Evolutionary conservation across 2,888 invertebrate genomes (phyloP).

Genomic region (Gari tellinella): DNA sequence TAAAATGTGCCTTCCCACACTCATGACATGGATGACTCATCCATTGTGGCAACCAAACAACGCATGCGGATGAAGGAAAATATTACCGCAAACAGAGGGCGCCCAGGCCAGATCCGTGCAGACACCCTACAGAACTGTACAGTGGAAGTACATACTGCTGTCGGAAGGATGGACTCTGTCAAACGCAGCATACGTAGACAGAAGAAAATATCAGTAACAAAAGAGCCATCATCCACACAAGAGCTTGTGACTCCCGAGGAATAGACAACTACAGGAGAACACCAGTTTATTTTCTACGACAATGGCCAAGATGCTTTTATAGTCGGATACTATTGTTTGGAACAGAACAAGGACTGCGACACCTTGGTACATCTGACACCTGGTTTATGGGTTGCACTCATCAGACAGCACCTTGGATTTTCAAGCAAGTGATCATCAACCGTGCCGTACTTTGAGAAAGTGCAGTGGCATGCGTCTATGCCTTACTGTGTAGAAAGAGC

Average conservation of each 20-base stretch:
- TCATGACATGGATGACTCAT: no score
- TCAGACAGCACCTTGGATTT: no score
- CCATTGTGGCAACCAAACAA: not conserved
- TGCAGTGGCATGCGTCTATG: no score
- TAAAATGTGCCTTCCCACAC: no score
- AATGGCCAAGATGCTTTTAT: no score
- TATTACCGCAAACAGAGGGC: constrained; percentile 2
- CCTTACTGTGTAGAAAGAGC: constrained; percentile 12
- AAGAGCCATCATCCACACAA: constrained; percentile 2
- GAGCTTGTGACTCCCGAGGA: constrained; percentile 6
- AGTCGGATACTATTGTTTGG: no score
- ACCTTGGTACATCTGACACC: no score
- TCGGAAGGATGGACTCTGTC: constrained; percentile 3
- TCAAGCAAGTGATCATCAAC: no score
- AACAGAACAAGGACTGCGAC: no score
- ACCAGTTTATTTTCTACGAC: not conserved
- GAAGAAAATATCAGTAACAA: constrained; percentile 3
- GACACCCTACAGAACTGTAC: not conserved
- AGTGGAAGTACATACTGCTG: constrained; percentile 9
- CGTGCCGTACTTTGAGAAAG: no score
- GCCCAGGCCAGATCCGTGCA: constrained; percentile 5
- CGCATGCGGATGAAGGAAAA: not conserved
- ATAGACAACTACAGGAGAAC: constrained; percentile 5
- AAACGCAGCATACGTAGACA: constrained; percentile 1
- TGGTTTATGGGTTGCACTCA: no score